Conservation (phyloP, 2,113 vertebrate genomes). For the Epinephelus cyanopodus region DNA sequence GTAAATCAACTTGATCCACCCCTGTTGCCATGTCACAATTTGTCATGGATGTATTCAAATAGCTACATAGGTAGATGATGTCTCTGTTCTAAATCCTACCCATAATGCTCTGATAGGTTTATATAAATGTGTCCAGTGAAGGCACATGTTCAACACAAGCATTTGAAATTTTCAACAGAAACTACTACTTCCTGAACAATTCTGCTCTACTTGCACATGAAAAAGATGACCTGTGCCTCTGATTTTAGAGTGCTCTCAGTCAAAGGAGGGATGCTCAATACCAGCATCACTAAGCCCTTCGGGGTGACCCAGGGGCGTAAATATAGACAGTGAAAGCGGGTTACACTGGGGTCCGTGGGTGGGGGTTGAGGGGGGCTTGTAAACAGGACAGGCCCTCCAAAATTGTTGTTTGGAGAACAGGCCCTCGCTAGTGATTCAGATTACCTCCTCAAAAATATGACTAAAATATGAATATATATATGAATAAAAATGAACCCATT, state of each 20-base stretch:
- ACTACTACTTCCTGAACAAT: not conserved
- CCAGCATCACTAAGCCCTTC: conserved; percentile 29
- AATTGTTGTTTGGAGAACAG: no score
- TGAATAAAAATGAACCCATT: no score
- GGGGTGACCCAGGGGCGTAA: no score
- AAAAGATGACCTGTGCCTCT: conserved; percentile 16
- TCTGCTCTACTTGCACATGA: not conserved
- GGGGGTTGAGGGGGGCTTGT: no score
- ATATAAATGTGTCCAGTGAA: not conserved
- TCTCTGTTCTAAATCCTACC: not conserved
- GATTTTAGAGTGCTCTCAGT: conserved; percentile 43
- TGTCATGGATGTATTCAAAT: not conserved
- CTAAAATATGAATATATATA: no score
- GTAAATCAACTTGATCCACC: no score
- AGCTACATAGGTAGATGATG: not conserved
- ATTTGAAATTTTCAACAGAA: not conserved
- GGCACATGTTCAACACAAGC: not conserved
- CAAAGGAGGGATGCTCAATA: conserved; percentile 20
- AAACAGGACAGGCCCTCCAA: no score
- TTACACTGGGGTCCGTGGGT: no score
- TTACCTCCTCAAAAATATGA: no score
- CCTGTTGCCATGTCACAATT: not conserved
- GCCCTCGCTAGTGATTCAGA: no score
- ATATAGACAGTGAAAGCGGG: no score
- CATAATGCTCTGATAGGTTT: not conserved